Evolutionary conservation across 2,888 invertebrate genomes (phyloP), one percentile per base, ranked within the genome.

Genomic region (Hirtodrosophila confusa): DNA sequence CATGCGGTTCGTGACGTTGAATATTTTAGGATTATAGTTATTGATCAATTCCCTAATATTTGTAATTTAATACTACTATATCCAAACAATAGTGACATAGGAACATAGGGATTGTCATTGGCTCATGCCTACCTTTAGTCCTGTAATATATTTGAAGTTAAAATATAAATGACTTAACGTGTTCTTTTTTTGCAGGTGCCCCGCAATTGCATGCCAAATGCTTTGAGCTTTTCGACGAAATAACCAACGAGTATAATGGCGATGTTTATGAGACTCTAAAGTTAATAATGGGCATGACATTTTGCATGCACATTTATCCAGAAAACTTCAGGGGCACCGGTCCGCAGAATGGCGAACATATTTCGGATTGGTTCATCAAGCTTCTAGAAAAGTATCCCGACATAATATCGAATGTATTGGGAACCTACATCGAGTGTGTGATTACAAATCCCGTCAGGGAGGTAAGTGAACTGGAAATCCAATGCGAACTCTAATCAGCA

Each of bases 351-450:
- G 89, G 89, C 9, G 90, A 91, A 10, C 91, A 91, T 56, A 91
- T 91, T 6, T 91, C 91, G 0, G 91, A 91, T 70, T 91, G 91
- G 91, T 91, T 91, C 58, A 89, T 91, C 0, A 83, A 86, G 45
- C 80, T 88, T 0, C 88, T 91, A 23, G 85, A 75, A 0, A 91
- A 91, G 44, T 90, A 89, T 69, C 91, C 91, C 0, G 80, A 89
- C 9, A 74, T 90, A 27, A 41, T 90, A 0, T 71, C 86, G 0
- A 77, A 86, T 27, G 88, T 91, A 0, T 63, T 91, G 43, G 86
- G 77, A 5, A 87, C 80, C 5, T 91, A 89, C 45, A 91, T 91
- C 9, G 85, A 90, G 49, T 88, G 85, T 29, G 78, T 89, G 27
- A 71, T 91, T 0, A 89, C 90, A 0, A 91, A 90, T 80, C 90